Evolutionary conservation across 2,113 vertebrate genomes (phyloP), one percentile per base, ranked within the genome.

Genomic region (Aphyosemion australe): DNA sequence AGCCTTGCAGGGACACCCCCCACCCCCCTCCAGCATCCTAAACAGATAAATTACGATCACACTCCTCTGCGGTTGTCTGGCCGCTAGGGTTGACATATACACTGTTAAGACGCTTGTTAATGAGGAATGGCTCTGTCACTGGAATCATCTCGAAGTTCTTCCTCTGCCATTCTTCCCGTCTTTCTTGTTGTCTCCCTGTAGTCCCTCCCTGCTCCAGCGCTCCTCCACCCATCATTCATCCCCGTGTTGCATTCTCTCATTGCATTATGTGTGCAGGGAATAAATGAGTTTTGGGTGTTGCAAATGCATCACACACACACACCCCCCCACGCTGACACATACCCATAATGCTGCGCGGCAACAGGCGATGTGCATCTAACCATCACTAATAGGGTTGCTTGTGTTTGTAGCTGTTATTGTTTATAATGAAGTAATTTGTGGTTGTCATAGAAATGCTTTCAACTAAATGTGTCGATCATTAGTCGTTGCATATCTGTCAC

Each of bases 351-450:
- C 90, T 74, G 82, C 82, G 86, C 72, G n/a, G 55, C 64, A 71
- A 58, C 74, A 67, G 14, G 71, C 87, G 83, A 85, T 85, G 86
- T 87, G 84, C 87, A 88, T 88, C 81, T 81, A 89, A 85, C 80
- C 86, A 81, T 84, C 78, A 80, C 86, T 92, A 90, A 92, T 91
- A 85, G 89, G 82, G 72, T 77, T 54, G 76, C 74, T 72, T 66
- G 71, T 45, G 62, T 83, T 79, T 21, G 20, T 75, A 47, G 67
- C 65, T 79, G 74, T 79, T 70, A 78, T 80, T 88, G 68, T 83
- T 82, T 82, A 78, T 37, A 65, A 62, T 67, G 34, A 78, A 75
- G 69, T 85, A 70, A 84, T 84, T 90, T 87, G 81, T 61, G 78
- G 83, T 84, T 78, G 80, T 78, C 70, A 78, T 87, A 72, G 86